phyloP scores from a whole-genome alignment of 2,113 vertebrate species.

The Eublepharis macularius region DNA sequence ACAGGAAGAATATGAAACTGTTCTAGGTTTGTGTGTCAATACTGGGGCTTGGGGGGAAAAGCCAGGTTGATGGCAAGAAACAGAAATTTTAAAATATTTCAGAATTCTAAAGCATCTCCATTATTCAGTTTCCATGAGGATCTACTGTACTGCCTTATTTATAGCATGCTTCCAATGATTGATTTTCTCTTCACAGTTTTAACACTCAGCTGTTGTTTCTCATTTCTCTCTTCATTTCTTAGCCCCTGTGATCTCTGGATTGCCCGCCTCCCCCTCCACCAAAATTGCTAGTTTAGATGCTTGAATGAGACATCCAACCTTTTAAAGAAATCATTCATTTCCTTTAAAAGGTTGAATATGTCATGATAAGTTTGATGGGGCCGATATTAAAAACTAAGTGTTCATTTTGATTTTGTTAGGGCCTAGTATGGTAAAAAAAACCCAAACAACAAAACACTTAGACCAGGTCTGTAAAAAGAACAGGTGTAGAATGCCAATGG shows the following conservation, averaged over 20 bases:
- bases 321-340: conserved; percentile 85
- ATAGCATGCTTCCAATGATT: conserved; percentile 50
- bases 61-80: not conserved
- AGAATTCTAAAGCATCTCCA: not conserved
- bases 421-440: conserved; percentile 47
- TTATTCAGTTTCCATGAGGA: not conserved
- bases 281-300: conserved; percentile 65
- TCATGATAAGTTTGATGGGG: conserved; percentile 65
- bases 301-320: conserved; percentile 76
- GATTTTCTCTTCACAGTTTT: conserved; percentile 45
- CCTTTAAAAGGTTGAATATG: conserved; percentile 80
- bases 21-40: not conserved
- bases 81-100: not conserved
- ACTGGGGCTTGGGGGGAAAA: not conserved
- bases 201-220: conserved; percentile 31
- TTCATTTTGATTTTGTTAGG: conserved; percentile 69
- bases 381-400: conserved; percentile 71
- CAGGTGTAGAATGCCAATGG: rapidly evolving
- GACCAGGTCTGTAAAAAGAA: not conserved
- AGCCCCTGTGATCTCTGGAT: conserved; percentile 44
- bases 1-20: not conserved
- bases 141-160: conserved; percentile 49
- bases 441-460: not conserved
- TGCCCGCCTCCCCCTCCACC: conserved; percentile 2
- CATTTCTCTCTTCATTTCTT: conserved; percentile 51